Evolutionary conservation across 1,140 invertebrate genomes (phyloP).

Genomic region (Drosophila parabipectinata): DNA sequence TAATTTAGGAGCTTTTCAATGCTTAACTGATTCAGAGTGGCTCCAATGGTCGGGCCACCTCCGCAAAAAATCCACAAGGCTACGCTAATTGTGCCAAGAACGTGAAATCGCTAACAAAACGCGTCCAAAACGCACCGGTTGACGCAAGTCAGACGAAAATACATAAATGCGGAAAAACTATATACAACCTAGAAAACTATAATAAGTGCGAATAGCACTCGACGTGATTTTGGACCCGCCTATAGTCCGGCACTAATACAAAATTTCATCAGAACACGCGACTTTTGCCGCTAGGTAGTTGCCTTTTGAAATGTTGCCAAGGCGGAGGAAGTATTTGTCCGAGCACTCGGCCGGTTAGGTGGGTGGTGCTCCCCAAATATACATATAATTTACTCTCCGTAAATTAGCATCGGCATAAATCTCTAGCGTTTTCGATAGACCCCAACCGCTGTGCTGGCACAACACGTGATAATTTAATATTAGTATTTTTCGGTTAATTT

Average conservation of each 20-base stretch:
- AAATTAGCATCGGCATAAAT: conserved; percentile 12
- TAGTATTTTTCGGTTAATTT: conserved; percentile 29
- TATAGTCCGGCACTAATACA: not conserved
- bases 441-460: not conserved
- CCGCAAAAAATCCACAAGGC: conserved; percentile 47
- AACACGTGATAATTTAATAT: conserved; percentile 49
- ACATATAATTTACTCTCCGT: not conserved
- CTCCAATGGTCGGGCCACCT: conserved; percentile 2
- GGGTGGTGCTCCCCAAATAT: conserved; percentile 12
- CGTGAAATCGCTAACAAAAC: conserved; percentile 28
- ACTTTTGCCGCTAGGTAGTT: conserved; percentile 20
- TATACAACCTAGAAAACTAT: conserved; percentile 27
- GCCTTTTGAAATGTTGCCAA: conserved; percentile 54
- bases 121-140: conserved; percentile 36
- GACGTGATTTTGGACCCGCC: conserved; percentile 1
- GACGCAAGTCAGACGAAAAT: conserved; percentile 59
- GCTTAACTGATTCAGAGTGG: not conserved
- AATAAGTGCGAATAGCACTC: conserved; percentile 14
- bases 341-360: conserved; percentile 13
- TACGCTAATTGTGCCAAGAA: conserved; percentile 75
- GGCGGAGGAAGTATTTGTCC: conserved; percentile 20
- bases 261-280: conserved; percentile 40
- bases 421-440: conserved; percentile 13
- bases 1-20: conserved; percentile 1
- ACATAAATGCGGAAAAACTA: conserved; percentile 60